Base-by-base conservation (phyloP, 2,888 invertebrate genomes). In the Nematopogon swammerdamellus region DNA sequence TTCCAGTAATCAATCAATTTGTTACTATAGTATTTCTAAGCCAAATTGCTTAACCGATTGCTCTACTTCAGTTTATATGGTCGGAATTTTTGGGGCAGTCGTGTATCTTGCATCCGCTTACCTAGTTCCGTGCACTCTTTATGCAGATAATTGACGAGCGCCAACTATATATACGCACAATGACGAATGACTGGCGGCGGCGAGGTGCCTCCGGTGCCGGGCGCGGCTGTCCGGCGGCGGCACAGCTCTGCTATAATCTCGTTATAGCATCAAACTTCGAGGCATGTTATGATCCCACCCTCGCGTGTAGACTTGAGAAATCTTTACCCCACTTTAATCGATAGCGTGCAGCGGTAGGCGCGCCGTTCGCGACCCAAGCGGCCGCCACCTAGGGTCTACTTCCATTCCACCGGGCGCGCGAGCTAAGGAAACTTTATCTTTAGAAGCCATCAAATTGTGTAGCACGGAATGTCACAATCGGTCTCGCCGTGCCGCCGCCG, bases 221-320 rank as follows among this genome's bases (percentile, higher is more conserved):
- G n/a, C n/a, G n/a, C n/a, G n/a, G n/a, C n/a, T n/a, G n/a, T 8
- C 36, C 36, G 8, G 36, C 8, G 3, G 8, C 8, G 36, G 6
- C 11, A 19, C 45, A 4, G 45, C 19, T 14, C 45, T 59, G 57
- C 60, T 14, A 62, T 68, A 69, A 70, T 71, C 67, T 67, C 60
- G 63, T 69, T 67, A 67, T 64, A 69, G 67, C 66, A 68, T 69
- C 67, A 66, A 67, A 68, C 64, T 65, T 60, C 61, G 63, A 63
- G 63, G 63, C 64, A 65, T 64, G 64, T 65, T 68, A 68, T 65
- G 59, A 59, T 69, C 64, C 65, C 65, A 67, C 63, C 67, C 64
- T 72, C 63, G 71, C 73, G 72, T 73, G 70, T 67, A 62, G 66
- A 68, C 69, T 70, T 66, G 61, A 58, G 66, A 68, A 69, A 67